These are phyloP conservation scores for Physocephala rufipes DNA, from an alignment of 2,888 invertebrate species.

Conservation along the genomic window DNA sequence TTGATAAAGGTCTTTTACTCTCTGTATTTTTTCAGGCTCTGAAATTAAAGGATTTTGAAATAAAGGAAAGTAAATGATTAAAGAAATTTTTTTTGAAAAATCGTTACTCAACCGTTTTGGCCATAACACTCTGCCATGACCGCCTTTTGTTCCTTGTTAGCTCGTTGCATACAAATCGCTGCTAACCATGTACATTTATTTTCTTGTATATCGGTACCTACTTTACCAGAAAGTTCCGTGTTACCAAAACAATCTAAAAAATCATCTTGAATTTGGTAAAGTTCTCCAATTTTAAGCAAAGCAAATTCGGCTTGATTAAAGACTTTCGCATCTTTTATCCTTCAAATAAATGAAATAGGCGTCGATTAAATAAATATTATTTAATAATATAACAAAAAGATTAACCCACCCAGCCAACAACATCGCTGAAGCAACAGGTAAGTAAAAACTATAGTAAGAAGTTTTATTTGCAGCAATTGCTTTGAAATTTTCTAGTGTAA, in stretches of 20 bases:
- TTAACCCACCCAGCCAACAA: slow-evolving; percentile 75
- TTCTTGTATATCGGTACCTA: slow-evolving; percentile 91
- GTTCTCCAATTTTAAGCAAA: slow-evolving; percentile 90
- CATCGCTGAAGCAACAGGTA: slow-evolving; percentile 90
- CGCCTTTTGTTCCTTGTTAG: slow-evolving; percentile 74
- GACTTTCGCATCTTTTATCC: slow-evolving; percentile 76
- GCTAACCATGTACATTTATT: slow-evolving; percentile 97
- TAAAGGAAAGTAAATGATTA: too few relatives aligned
- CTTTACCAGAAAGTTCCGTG: slow-evolving; percentile 85
- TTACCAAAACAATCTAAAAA: slow-evolving; percentile 86
- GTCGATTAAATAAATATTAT: background rate
- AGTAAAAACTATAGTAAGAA: slow-evolving; percentile 91
- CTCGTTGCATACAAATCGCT: slow-evolving; percentile 86
- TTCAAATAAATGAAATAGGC: slow-evolving; percentile 39
- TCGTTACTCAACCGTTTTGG: slow-evolving; percentile 5
- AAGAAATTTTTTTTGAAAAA: background rate
- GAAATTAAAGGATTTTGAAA: background rate
- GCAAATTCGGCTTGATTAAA: slow-evolving; percentile 88
- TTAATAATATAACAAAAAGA: background rate
- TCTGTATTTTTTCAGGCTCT: slow-evolving; percentile 73
- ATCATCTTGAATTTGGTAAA: slow-evolving; percentile 90
- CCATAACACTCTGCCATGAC: slow-evolving; percentile 67
- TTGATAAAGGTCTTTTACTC: slow-evolving; percentile 79
- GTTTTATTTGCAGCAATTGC: slow-evolving; percentile 92
- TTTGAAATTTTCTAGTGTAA: slow-evolving; percentile 88